phyloP scores from a whole-genome alignment of 2,113 vertebrate species.

The Megalops atlanticus region DNA sequence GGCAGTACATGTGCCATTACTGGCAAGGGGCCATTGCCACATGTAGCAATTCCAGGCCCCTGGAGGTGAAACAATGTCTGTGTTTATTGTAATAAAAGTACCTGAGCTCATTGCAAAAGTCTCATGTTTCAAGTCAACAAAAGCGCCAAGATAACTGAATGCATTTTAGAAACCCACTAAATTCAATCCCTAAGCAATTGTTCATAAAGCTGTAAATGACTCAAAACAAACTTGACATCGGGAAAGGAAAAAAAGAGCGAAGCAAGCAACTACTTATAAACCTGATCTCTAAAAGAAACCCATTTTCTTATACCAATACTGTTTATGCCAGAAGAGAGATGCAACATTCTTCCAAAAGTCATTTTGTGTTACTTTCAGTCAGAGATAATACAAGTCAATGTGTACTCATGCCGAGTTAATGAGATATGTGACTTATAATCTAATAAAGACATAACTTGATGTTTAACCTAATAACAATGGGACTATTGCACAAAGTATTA shows the following conservation, averaged over 20 bases:
- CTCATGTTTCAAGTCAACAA: neutral
- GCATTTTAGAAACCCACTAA: neutral
- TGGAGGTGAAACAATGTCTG: neutral
- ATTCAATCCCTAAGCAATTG: neutral
- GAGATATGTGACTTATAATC: too few relatives aligned
- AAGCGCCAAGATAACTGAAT: neutral
- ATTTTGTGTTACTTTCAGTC: too few relatives aligned
- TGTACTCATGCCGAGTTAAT: too few relatives aligned
- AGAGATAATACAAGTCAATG: too few relatives aligned
- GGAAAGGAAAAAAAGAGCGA: neutral
- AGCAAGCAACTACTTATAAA: too few relatives aligned
- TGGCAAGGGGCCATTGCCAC: constrained; percentile 19
- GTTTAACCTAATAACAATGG: too few relatives aligned
- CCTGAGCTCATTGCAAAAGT: constrained; percentile 18
- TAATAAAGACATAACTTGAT: too few relatives aligned
- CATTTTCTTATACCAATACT: too few relatives aligned
- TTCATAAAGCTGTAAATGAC: neutral
- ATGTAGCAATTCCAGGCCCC: neutral
- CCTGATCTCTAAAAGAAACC: neutral
- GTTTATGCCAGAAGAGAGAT: too few relatives aligned
- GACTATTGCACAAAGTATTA: too few relatives aligned
- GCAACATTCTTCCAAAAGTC: too few relatives aligned
- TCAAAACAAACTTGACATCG: neutral
- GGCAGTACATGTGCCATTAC: constrained; percentile 17
- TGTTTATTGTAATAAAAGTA: constrained; percentile 26